Percentiles rank a stretch among this genome's conserved stretches.
Conservation (phyloP, 2,888 invertebrate species). For the Drosophila demipolita region DNA sequence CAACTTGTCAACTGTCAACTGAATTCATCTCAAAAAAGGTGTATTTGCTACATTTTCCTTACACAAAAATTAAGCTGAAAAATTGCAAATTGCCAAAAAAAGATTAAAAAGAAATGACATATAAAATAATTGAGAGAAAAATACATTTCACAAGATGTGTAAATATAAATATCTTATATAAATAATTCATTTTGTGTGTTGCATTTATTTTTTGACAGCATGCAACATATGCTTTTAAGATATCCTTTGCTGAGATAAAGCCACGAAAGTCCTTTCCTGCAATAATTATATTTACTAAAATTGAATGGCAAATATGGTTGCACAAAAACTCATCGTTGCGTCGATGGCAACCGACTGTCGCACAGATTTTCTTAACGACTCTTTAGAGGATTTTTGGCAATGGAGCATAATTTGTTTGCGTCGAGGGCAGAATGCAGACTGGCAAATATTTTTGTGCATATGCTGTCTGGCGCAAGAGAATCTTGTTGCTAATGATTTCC, state of each 20-base stretch:
- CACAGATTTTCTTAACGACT: slow-evolving; percentile 77
- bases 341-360: slow-evolving; percentile 35
- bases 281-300: slow-evolving; percentile 57
- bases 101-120: not conserved
- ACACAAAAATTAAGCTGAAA: not conserved
- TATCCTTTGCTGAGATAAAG: slow-evolving; percentile 13
- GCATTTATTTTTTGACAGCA: not conserved
- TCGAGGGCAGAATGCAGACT: slow-evolving; percentile 32
- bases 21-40: not conserved
- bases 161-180: not conserved
- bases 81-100: not conserved
- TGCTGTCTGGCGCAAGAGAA: slow-evolving; percentile 47
- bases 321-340: slow-evolving; percentile 18
- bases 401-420: slow-evolving; percentile 70
- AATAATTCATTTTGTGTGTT: not conserved
- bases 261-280: slow-evolving; percentile 53
- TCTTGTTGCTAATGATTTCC: slow-evolving; percentile 77
- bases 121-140: not conserved
- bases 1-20: not conserved
- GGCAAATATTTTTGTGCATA: slow-evolving; percentile 57
- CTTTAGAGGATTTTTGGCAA: slow-evolving; percentile 29
- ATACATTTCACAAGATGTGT: not conserved
- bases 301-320: slow-evolving; percentile 10
- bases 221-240: slow-evolving; percentile 1
- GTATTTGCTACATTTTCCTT: not conserved